Conservation (phyloP, 2,797 vertebrate genomes). For the Masticophis lateralis region DNA sequence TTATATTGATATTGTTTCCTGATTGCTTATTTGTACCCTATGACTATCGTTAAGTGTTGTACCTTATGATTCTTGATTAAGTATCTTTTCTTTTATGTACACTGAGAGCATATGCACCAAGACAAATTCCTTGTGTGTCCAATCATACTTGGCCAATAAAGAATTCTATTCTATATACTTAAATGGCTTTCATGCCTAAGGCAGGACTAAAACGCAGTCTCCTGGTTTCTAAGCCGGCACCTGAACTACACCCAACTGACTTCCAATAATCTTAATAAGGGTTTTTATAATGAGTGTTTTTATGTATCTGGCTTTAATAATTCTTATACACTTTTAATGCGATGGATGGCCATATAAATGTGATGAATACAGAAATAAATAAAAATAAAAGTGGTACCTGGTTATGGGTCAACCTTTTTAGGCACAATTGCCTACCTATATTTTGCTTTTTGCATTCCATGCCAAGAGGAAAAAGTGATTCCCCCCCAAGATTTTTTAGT, state of each 20-base stretch:
- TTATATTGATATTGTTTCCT: no score
- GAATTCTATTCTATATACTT: no score
- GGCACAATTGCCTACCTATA: no score
- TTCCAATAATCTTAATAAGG: neutral
- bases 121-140: no score
- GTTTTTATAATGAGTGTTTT: neutral
- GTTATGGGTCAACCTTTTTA: neutral
- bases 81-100: no score
- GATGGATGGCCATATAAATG: neutral
- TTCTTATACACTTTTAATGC: neutral
- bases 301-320: neutral
- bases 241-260: neutral
- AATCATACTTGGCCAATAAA: no score
- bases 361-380: neutral
- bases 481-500: neutral
- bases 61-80: no score
- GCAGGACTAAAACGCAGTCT: neutral
- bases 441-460: neutral
- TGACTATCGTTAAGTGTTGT: no score
- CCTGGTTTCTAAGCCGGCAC: neutral
- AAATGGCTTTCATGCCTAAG: neutral
- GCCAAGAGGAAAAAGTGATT: neutral
- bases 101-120: no score
- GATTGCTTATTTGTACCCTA: no score
- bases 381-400: neutral